Evolutionary conservation across 1,140 invertebrate genomes (phyloP).

Genomic region (Lithobius niger): DNA sequence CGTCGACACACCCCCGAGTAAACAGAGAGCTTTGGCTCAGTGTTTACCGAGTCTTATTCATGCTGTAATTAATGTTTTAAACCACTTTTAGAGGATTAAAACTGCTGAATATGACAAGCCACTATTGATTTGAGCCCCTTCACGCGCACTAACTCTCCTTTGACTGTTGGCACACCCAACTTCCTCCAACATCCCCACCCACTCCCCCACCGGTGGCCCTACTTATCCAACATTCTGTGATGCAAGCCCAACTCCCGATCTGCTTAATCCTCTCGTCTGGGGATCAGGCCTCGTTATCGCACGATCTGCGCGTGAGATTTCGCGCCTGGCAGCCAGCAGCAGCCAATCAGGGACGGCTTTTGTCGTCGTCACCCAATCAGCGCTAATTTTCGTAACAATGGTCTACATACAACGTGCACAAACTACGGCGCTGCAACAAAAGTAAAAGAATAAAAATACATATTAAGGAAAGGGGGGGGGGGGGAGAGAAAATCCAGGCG

Average conservation of each 20-base stretch:
- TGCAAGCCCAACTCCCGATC: not conserved
- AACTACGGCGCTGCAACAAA: not conserved
- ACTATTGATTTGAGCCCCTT: not conserved
- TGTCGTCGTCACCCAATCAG: not conserved
- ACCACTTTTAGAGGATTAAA: constrained; percentile 11
- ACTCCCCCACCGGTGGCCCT: not conserved
- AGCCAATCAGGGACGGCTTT: not conserved
- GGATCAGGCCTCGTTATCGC: not conserved
- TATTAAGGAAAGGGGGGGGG: not conserved
- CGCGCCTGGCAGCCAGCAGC: not conserved
- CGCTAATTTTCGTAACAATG: not conserved
- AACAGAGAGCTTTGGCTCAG: too few species aligned
- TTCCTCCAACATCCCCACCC: not conserved
- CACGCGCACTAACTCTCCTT: not conserved
- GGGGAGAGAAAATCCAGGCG: not conserved
- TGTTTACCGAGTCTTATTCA: constrained; percentile 4
- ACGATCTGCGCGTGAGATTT: not conserved
- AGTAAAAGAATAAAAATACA: not conserved
- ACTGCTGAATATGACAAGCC: constrained; percentile 5
- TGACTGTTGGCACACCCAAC: not conserved
- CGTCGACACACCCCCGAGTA: too few species aligned
- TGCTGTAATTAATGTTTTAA: constrained; percentile 8
- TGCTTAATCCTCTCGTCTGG: not conserved
- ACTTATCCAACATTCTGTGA: not conserved
- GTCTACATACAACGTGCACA: not conserved